Evolutionary conservation across 1,140 invertebrate genomes (phyloP).

Genomic region (Aethina tumida): DNA sequence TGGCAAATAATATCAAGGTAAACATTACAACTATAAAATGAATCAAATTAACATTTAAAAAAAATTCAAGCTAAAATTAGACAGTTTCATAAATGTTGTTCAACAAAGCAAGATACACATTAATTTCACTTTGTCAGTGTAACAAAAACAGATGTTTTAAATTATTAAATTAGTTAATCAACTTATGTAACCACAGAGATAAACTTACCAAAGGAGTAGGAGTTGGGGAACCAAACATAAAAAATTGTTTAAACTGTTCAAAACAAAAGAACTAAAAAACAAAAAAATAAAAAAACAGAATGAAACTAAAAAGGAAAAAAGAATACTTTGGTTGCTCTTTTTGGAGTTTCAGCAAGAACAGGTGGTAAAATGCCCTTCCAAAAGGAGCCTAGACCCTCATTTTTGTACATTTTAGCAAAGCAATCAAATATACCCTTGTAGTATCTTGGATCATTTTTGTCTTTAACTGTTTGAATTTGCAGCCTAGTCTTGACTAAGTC

Average conservation of each 20-base stretch:
- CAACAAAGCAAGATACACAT: no score
- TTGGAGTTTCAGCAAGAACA: constrained; percentile 88
- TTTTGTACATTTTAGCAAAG: constrained; percentile 76
- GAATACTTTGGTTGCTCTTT: constrained; percentile 74
- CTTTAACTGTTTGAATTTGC: constrained; percentile 56
- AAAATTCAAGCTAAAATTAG: no score
- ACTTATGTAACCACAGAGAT: no score
- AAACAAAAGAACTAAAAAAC: constrained; percentile 73
- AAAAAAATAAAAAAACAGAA: constrained; percentile 21
- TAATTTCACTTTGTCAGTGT: no score
- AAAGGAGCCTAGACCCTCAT: constrained; percentile 72
- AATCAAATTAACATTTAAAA: no score
- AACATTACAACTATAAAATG: no score
- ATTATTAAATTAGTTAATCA: neutral
- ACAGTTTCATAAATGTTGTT: no score
- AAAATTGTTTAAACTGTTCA: constrained; percentile 83
- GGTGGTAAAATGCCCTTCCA: constrained; percentile 91
- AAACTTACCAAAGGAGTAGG: constrained; percentile 61
- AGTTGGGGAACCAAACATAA: constrained; percentile 60
- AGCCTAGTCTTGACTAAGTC: constrained; percentile 86
- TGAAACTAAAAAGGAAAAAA: constrained; percentile 13
- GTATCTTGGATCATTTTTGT: constrained; percentile 43
- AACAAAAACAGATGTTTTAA: neutral
- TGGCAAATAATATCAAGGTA: no score
- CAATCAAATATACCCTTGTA: constrained; percentile 78